Evolutionary conservation across 2,888 invertebrate genomes (phyloP).

Genomic region (Drosophila mimica): DNA sequence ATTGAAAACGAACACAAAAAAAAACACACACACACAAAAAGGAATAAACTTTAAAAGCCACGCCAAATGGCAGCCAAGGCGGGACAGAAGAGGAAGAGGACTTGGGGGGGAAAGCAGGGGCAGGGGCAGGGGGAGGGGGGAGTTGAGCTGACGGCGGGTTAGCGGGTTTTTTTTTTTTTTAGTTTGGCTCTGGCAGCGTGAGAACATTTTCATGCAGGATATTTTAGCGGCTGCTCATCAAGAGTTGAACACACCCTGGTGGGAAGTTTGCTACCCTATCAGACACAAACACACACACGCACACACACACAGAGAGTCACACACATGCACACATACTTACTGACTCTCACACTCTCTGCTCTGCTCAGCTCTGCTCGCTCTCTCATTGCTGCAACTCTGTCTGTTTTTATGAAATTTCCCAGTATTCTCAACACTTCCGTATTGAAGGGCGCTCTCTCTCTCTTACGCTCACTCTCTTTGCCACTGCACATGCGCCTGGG

Average conservation of each 20-base stretch:
- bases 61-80: conserved; percentile 45
- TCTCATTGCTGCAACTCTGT: conserved; percentile 16
- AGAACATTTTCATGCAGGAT: conserved; percentile 79
- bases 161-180: conserved; percentile 3
- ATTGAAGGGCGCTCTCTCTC: conserved; percentile 27
- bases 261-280: conserved; percentile 77
- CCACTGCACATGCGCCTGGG: conserved; percentile 57
- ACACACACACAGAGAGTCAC: conserved; percentile 21
- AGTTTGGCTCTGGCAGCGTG: conserved; percentile 66
- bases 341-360: conserved; percentile 15
- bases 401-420: conserved; percentile 72
- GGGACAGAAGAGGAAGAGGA: conserved; percentile 15
- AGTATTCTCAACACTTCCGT: conserved; percentile 70
- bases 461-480: conserved; percentile 2
- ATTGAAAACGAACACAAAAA: conserved; percentile 47
- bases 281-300: conserved; percentile 27
- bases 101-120: too few relatives aligned
- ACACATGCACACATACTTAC: conserved; percentile 21
- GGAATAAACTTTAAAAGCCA: conserved; percentile 55
- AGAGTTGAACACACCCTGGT: conserved; percentile 81
- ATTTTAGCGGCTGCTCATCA: conserved; percentile 75
- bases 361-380: conserved; percentile 12
- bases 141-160: conserved; percentile 3
- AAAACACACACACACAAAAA: background rate
- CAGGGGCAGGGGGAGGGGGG: conserved; percentile 3